Percentiles rank a stretch among this genome's conserved stretches.
These are phyloP conservation scores for Pao palembangensis DNA, from an alignment of 2,113 vertebrate genomes.

Conservation along the genomic window DNA sequence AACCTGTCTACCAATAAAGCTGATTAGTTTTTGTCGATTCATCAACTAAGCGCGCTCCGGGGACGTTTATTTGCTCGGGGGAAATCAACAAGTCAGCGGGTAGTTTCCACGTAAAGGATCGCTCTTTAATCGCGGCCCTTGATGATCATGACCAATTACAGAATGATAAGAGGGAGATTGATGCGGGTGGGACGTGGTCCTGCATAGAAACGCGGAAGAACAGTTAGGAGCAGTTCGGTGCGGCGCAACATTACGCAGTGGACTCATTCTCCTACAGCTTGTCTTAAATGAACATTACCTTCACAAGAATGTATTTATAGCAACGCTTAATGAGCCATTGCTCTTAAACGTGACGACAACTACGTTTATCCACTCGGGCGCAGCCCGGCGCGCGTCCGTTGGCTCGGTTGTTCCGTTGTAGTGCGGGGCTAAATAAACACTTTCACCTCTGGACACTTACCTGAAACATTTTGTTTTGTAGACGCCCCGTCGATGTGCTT, in stretches of 20 bases:
- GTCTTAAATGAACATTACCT: too few relatives aligned
- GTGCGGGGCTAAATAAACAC: conserved; percentile 17
- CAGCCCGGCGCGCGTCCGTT: too few relatives aligned
- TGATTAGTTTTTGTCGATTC: conserved; percentile 98
- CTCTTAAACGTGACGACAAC: too few relatives aligned
- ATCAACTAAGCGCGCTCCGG: conserved; percentile 84
- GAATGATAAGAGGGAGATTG: conserved; percentile 68
- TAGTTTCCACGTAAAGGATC: conserved; percentile 74
- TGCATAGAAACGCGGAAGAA: conserved; percentile 7
- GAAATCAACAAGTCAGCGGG: conserved; percentile 95
- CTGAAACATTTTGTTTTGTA: conserved; percentile 23
- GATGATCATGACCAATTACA: conserved; percentile 75
- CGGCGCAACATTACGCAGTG: too few relatives aligned
- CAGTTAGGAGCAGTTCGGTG: not conserved
- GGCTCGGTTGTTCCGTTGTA: too few relatives aligned
- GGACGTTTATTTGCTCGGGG: conserved; percentile 91
- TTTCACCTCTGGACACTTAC: conserved; percentile 10
- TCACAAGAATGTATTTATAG: too few relatives aligned
- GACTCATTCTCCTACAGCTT: too few relatives aligned
- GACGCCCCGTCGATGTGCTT: conserved; percentile 14
- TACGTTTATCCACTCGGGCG: too few relatives aligned
- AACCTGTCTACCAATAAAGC: conserved; percentile 98
- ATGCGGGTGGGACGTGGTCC: conserved; percentile 41
- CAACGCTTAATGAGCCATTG: too few relatives aligned
- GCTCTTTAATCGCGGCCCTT: conserved; percentile 68